These are phyloP conservation scores for Brienomyrus brachyistius DNA, from an alignment of 2,113 vertebrate species.

Conservation along the genomic window DNA sequence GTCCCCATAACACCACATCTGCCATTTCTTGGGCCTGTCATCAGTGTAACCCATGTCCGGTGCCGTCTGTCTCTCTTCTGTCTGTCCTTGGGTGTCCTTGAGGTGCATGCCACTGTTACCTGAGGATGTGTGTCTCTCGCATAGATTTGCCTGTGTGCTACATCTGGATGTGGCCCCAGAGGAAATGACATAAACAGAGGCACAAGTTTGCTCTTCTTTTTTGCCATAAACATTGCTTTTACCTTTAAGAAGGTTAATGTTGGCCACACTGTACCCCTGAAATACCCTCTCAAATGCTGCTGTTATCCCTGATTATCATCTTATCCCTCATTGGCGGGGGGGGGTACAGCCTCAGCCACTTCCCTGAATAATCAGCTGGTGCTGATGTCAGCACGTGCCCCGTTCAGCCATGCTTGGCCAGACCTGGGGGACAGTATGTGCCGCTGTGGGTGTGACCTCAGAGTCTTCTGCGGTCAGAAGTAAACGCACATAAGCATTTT, in stretches of 20 bases:
- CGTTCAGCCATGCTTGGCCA: neutral
- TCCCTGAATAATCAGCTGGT: neutral
- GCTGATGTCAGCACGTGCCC: neutral
- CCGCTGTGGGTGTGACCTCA: neutral
- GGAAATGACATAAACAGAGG: neutral
- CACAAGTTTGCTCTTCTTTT: neutral
- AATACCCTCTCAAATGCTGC: neutral
- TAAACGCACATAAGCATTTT: neutral
- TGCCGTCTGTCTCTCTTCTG: conserved; percentile 26
- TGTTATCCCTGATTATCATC: neutral
- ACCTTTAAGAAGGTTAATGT: neutral
- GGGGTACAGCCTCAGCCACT: neutral
- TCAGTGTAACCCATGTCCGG: neutral
- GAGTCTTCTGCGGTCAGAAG: neutral
- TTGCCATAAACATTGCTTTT: neutral
- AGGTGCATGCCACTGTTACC: conserved; percentile 14
- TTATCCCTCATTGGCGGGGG: too few relatives aligned
- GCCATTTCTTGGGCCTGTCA: conserved; percentile 49
- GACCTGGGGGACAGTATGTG: neutral
- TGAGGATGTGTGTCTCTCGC: neutral
- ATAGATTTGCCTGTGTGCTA: conserved; percentile 20
- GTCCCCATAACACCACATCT: conserved; percentile 38
- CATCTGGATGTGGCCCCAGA: neutral
- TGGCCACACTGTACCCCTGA: neutral
- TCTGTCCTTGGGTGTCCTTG: conserved; percentile 11